Base-by-base conservation (phyloP, 23 tunicate genomes). In the Halocynthia roretzi region DNA sequence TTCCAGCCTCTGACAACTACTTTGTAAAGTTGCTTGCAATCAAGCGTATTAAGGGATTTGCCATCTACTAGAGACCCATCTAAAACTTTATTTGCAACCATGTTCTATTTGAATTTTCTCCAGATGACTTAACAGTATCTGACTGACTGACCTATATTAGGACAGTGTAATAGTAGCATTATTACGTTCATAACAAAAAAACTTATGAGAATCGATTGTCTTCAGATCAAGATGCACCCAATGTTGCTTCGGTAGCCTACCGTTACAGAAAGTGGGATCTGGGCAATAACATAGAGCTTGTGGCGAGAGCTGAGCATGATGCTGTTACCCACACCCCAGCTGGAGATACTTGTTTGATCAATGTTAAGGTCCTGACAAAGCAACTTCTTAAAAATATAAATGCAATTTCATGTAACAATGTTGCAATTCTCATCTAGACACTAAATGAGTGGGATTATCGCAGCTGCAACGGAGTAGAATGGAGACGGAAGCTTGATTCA, bases 371-470 rank as follows among this genome's bases (percentile, higher is more conserved):
- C 72, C 56, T 50, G 8, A 20, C 9, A 53, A 4, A 68, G 72
- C 22, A 68, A 19, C 22, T 49, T 17, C 4, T 44, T 2, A 14
- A 15, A 15, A 68, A 2, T 44, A 4, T 14, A 0, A 21, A 14
- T 17, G 72, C 72, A 2, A 15, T 68, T n/a, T 44, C 51, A 40
- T 56, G 55, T 74, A 12, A 1, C n/a, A 15, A 15, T 60, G 64
- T 15, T 60, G 64, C 4, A 15, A 18, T 15, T 15, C 17, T 53
- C 4, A 18, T 77, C 9, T 75, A 88, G 99, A 81, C 99, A 8
- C 56, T 94, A 20, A 94, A 94, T 66, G 99, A 94, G 54, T 94
- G 99, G 99, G 99, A 94, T 73, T 71, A 81, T 73, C 82, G 91
- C 19, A 60, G 74, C 40, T 92, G 98, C 72, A 92, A 92, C 67